Evolutionary conservation across 2,888 invertebrate species (phyloP).

Genomic region (Calameuta idolon): DNA sequence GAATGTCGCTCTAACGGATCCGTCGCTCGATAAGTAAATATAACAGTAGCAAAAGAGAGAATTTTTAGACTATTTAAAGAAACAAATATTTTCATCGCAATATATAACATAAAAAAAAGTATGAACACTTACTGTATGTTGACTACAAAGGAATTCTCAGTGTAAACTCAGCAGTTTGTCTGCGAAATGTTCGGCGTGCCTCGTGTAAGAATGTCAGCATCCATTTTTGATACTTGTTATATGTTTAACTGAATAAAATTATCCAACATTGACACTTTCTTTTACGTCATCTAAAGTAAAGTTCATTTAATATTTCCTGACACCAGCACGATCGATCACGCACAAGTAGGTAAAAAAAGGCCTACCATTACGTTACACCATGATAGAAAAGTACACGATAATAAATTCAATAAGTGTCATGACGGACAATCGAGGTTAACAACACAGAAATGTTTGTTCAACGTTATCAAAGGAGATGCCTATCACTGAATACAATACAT

Average conservation of each 20-base stretch:
- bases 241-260: neutral
- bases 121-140: neutral
- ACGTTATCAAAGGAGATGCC: neutral
- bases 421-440: neutral
- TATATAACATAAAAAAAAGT: neutral
- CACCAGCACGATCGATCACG: neutral
- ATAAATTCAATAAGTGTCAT: neutral
- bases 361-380: neutral
- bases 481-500: neutral
- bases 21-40: neutral
- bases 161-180: neutral
- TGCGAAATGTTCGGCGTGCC: neutral
- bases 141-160: neutral
- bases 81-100: neutral
- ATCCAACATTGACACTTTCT: neutral
- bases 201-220: neutral
- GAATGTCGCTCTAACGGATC: neutral
- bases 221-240: neutral
- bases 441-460: neutral
- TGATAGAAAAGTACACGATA: neutral
- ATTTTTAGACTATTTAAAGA: neutral
- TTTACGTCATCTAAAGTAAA: neutral
- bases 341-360: neutral
- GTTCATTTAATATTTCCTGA: neutral
- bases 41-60: neutral